Evolutionary conservation across 2,797 vertebrate species (phyloP).

Genomic region (Gadopsis marmoratus): DNA sequence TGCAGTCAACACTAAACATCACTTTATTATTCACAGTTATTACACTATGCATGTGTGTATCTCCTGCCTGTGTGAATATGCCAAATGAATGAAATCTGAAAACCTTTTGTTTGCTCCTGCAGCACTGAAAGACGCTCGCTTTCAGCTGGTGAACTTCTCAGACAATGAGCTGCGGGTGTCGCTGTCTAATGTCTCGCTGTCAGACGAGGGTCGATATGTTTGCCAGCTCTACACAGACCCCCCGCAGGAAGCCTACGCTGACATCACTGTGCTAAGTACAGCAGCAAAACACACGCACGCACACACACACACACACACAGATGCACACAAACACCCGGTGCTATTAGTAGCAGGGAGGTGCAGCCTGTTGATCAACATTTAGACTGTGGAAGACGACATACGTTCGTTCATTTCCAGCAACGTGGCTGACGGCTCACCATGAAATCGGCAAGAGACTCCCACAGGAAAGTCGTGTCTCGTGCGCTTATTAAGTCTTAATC

Average conservation of each 20-base stretch:
- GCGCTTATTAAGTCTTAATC: neutral
- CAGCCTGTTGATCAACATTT: conserved; percentile 39
- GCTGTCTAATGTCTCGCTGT: conserved; percentile 96
- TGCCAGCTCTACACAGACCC: conserved; percentile 99
- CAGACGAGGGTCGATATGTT: conserved; percentile 96
- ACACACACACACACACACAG: conserved; percentile 1
- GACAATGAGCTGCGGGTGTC: conserved; percentile 97
- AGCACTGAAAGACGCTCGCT: conserved; percentile 97
- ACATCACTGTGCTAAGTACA: conserved; percentile 95
- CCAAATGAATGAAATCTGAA: neutral
- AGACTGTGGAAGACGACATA: conserved; percentile 14
- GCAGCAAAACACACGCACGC: conserved; percentile 17
- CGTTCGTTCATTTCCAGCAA: conserved; percentile 1
- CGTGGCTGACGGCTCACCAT: conserved; percentile 10
- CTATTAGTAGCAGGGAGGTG: conserved; percentile 7
- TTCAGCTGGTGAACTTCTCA: conserved; percentile 99
- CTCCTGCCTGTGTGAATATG: neutral
- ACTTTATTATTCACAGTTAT: neutral
- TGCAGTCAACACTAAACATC: neutral
- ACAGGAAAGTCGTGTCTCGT: neutral
- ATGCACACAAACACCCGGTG: neutral
- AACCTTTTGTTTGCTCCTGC: neutral
- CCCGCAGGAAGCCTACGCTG: conserved; percentile 97
- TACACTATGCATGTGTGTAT: neutral
- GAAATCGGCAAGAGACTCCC: neutral